Evolutionary conservation across 2,888 invertebrate species (phyloP).

Genomic region (Perdita meconis): DNA sequence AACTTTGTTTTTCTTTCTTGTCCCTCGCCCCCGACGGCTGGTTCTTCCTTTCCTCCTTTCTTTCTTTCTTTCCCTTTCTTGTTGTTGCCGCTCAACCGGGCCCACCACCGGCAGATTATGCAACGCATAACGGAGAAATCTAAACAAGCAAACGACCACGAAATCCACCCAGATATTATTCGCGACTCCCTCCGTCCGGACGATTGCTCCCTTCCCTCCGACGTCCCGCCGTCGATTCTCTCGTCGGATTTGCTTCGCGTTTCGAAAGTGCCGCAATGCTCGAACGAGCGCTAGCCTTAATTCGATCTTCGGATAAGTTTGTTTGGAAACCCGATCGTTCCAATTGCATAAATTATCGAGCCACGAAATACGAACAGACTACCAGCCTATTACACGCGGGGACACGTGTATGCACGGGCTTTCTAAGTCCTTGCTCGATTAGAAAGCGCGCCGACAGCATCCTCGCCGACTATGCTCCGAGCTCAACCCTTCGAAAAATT

Average conservation of each 20-base stretch:
- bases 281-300: slow-evolving; percentile 50
- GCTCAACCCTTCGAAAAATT: too few species aligned
- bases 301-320: slow-evolving; percentile 43
- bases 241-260: slow-evolving; percentile 24
- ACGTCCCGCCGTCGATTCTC: not conserved
- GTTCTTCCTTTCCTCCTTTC: slow-evolving; percentile 72
- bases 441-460: slow-evolving; percentile 47
- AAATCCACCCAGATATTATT: slow-evolving; percentile 55
- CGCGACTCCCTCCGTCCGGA: slow-evolving; percentile 16
- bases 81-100: slow-evolving; percentile 50
- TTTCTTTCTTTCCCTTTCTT: slow-evolving; percentile 65
- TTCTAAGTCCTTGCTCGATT: slow-evolving; percentile 55
- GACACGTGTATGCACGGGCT: slow-evolving; percentile 21
- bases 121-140: slow-evolving; percentile 73
- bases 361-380: slow-evolving; percentile 41
- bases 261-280: slow-evolving; percentile 48
- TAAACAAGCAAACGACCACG: slow-evolving; percentile 67
- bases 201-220: not conserved
- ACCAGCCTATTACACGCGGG: slow-evolving; percentile 22
- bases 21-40: slow-evolving; percentile 62
- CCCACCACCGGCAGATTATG: slow-evolving; percentile 61
- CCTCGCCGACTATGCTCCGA: slow-evolving; percentile 1
- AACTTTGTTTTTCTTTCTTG: slow-evolving; percentile 72
- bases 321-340: slow-evolving; percentile 57
- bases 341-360: slow-evolving; percentile 61